These are phyloP conservation scores for Cheirogaleus major DNA, from an alignment of 2,797 vertebrate genomes.

Conservation along the genomic window DNA sequence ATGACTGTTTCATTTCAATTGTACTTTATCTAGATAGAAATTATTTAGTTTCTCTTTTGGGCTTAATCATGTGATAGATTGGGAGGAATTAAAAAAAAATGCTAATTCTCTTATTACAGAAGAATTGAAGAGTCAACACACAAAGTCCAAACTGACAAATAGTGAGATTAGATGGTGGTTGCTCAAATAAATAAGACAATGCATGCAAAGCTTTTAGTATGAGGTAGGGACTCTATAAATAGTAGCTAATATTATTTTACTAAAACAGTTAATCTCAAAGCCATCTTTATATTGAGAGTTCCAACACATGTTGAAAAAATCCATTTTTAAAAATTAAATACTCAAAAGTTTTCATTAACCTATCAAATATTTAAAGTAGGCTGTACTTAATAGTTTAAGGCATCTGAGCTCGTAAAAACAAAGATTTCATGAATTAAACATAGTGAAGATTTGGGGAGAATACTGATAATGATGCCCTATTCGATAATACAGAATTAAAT, in stretches of 20 bases:
- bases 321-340: conserved; percentile 22
- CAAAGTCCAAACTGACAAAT: neutral
- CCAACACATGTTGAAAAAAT: neutral
- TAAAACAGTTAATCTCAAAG: neutral
- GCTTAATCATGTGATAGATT: neutral
- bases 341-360: conserved; percentile 15
- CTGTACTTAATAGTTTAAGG: conserved; percentile 27
- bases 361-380: conserved; percentile 48
- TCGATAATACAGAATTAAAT: neutral
- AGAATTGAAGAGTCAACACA: neutral
- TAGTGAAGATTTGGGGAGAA: neutral
- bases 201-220: neutral
- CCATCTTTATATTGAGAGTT: neutral
- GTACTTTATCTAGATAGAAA: conserved; percentile 45
- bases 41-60: conserved; percentile 47
- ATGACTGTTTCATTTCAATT: conserved; percentile 37
- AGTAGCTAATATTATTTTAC: neutral
- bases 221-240: neutral
- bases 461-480: neutral
- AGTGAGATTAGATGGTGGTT: neutral
- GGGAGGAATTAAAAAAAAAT: neutral
- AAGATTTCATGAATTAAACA: conserved; percentile 38
- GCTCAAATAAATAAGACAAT: conserved; percentile 21
- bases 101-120: conserved; percentile 40
- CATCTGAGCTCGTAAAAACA: neutral